A percentile compares a stretch with the other conserved stretches of the same genome.
phyloP scores from a whole-genome alignment of 2,888 invertebrate species.

The Meteorus cinctellus region DNA sequence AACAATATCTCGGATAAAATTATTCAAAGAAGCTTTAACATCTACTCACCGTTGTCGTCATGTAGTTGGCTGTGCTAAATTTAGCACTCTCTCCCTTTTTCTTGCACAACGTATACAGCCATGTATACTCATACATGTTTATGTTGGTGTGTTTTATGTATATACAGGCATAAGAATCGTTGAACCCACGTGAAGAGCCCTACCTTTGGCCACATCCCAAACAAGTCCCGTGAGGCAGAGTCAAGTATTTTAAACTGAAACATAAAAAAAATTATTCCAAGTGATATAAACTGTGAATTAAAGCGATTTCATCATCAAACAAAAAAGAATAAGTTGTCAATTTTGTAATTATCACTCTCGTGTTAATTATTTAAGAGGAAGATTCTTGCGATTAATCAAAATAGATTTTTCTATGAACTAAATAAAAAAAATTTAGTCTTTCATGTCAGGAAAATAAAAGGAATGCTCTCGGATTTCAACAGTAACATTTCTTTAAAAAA shows the following conservation, averaged over 20 bases:
- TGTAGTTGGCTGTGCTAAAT: slow-evolving; percentile 34
- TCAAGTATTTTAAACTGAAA: neutral
- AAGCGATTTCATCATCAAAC: neutral
- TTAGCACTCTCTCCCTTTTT: slow-evolving; percentile 23
- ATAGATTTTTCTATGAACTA: no score
- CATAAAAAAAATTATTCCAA: neutral
- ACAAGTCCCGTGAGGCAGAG: neutral
- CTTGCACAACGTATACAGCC: neutral
- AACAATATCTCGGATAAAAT: neutral
- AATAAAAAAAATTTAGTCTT: no score
- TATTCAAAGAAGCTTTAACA: slow-evolving; percentile 49
- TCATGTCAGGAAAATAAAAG: no score
- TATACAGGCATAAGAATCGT: slow-evolving; percentile 37
- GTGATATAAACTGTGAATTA: neutral
- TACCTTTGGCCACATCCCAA: slow-evolving; percentile 36
- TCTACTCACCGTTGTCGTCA: slow-evolving; percentile 41
- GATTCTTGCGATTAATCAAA: no score
- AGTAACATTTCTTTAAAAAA: no score
- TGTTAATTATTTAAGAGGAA: no score
- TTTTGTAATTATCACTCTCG: no score
- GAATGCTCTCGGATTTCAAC: no score
- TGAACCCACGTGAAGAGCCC: slow-evolving; percentile 42
- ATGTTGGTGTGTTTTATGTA: slow-evolving; percentile 22
- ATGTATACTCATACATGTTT: neutral
- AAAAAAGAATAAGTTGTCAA: no score